Percentiles rank a stretch among this genome's conserved stretches.
phyloP scores from a whole-genome alignment of 1,140 invertebrate species.

The Matsumurasca onukii region DNA sequence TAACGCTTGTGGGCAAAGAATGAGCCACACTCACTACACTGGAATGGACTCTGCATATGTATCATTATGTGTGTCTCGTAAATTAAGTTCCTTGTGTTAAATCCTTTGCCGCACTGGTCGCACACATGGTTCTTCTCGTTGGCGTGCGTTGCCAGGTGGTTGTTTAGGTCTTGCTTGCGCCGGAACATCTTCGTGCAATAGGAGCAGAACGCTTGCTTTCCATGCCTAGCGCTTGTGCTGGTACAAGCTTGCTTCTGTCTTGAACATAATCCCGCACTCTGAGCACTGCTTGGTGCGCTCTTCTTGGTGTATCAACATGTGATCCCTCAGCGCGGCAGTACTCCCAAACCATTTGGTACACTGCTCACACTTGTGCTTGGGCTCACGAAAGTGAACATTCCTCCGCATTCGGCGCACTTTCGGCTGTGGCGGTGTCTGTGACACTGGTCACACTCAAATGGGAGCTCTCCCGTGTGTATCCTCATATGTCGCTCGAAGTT shows the following conservation, averaged over 20 bases:
- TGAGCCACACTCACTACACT: constrained; percentile 71
- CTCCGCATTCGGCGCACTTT: constrained; percentile 42
- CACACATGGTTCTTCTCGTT: constrained; percentile 39
- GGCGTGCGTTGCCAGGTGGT: constrained; percentile 37
- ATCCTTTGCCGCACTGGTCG: constrained; percentile 40
- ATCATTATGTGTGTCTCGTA: constrained; percentile 53
- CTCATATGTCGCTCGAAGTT: constrained; percentile 36
- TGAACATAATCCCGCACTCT: constrained; percentile 51
- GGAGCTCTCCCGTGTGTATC: constrained; percentile 48
- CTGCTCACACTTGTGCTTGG: constrained; percentile 41
- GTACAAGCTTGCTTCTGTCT: constrained; percentile 40
- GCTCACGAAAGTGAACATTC: constrained; percentile 45
- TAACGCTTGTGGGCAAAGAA: constrained; percentile 66
- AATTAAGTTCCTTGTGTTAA: constrained; percentile 31
- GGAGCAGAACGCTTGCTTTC: constrained; percentile 24
- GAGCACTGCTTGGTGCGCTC: constrained; percentile 56
- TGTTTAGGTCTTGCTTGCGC: constrained; percentile 39
- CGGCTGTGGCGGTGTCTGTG: constrained; percentile 49
- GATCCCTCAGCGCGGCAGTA: constrained; percentile 40
- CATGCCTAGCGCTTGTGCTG: constrained; percentile 52
- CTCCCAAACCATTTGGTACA: constrained; percentile 49
- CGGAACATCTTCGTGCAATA: constrained; percentile 51
- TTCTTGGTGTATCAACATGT: constrained; percentile 51
- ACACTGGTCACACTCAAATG: constrained; percentile 53
- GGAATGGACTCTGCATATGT: constrained; percentile 70